Base-by-base conservation (phyloP, 2,113 vertebrate genomes). In the Tretioscincus oriximinensis region DNA sequence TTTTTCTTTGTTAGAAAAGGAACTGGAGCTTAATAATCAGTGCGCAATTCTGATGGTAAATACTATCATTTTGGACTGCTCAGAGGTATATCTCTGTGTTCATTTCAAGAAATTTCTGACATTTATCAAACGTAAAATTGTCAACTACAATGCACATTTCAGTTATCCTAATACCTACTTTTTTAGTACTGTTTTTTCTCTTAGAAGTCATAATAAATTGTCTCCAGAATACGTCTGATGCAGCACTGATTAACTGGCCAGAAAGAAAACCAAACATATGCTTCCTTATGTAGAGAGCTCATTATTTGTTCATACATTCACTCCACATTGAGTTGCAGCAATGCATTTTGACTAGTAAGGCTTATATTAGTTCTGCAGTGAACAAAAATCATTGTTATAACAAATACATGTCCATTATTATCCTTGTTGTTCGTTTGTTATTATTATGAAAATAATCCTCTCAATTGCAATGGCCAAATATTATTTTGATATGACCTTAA, bases 211-310 rank as follows among this genome's bases (percentile, higher is more conserved):
- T 31, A 58, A 68, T 78, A 18, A 51, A 72, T 78, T 82, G 80
- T 88, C 66, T 82, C 82, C 78, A 78, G 81, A 83, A 81, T 81
- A 77, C 86, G 78, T 71, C 58, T 76, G 87, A 85, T 79, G 74
- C 65, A 24, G 54, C 64, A 87, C 73, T 84, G 85, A 81, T 80
- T 86, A 91, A 90, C 26, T 91, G 61, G 84, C 65, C 78, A 88
- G 77, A 80, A 91, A 87, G 76, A 65, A 88, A 67, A n/a, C 68
- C 83, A 87, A 90, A 63, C 78, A 83, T 87, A 88, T 88, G 83
- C 74, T 88, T 88, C 73, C 80, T 82, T 80, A 66, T 81, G 70
- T 75, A 60, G 84, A 45, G 79, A 86, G 88, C 87, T 88, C 85
- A 87, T 87, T 84, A 78, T 49, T 80, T 84, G 86, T 73, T 90